phyloP scores from a whole-genome alignment of 2,113 vertebrate species.

The Clarias gariepinus region DNA sequence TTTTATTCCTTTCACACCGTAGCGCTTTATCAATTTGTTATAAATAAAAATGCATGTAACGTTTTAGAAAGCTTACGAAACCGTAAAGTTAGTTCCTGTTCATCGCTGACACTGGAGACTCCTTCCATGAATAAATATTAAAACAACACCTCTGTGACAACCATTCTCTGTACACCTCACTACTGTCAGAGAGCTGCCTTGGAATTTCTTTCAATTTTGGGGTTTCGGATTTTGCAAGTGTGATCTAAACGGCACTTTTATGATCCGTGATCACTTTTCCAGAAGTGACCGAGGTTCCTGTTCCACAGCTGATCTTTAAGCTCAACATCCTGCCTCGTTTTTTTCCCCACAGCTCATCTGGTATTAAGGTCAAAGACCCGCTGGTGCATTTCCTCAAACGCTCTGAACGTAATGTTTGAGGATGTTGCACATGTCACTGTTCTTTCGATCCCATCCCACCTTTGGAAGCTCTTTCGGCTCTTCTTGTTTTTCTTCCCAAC shows the following conservation, averaged over 20 bases:
- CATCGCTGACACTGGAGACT: background rate
- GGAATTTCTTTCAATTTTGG: background rate
- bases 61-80: background rate
- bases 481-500: constrained; percentile 35
- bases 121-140: background rate
- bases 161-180: background rate
- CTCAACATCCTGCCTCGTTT: constrained; percentile 40
- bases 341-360: constrained; percentile 31
- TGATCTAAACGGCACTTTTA: background rate
- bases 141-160: background rate
- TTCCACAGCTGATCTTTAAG: constrained; percentile 43
- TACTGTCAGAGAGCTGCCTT: background rate
- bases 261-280: constrained; percentile 20
- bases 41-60: background rate
- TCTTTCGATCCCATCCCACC: constrained; percentile 24
- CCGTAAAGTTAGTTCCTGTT: background rate
- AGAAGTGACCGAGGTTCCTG: constrained; percentile 14
- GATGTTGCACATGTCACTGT: constrained; percentile 4
- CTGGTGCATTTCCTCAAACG: background rate
- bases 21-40: background rate
- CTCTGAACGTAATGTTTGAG: background rate
- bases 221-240: background rate
- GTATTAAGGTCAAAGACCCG: constrained; percentile 19
- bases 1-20: background rate
- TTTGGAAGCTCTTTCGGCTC: background rate